These are phyloP conservation scores for Uria aalge DNA, from an alignment of 2,113 vertebrate genomes.

Conservation along the genomic window DNA sequence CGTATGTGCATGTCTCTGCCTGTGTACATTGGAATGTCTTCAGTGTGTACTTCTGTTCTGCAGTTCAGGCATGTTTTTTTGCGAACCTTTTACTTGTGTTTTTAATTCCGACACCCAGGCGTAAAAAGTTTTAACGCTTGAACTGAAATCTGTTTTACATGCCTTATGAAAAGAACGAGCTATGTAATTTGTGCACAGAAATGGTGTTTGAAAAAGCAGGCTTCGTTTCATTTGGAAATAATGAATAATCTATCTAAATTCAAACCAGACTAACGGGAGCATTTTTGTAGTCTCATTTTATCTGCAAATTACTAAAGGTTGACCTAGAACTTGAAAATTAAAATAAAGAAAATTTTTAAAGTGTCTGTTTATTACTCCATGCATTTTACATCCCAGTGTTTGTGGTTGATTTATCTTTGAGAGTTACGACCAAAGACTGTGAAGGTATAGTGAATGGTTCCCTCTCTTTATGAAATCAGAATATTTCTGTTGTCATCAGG, in stretches of 20 bases:
- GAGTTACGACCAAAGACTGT: neutral
- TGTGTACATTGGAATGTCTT: neutral
- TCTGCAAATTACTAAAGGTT: neutral
- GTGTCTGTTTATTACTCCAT: neutral
- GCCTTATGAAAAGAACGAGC: neutral
- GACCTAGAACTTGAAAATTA: neutral
- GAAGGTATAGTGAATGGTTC: neutral
- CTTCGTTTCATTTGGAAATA: neutral
- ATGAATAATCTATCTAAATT: neutral
- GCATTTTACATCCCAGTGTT: neutral
- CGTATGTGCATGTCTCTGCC: neutral
- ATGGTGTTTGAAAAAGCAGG: neutral
- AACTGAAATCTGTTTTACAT: neutral
- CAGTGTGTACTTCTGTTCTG: neutral
- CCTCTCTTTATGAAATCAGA: neutral
- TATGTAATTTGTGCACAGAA: neutral
- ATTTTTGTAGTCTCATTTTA: constrained; percentile 22
- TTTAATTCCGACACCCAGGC: neutral
- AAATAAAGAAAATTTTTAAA: neutral
- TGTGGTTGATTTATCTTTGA: neutral
- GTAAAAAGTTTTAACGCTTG: neutral
- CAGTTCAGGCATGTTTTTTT: neutral
- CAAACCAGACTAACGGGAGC: neutral
- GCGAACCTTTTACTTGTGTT: neutral
- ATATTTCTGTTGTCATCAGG: neutral